phyloP scores from a whole-genome alignment of 1,140 invertebrate genomes.

The Drosophila malerkotliana region DNA sequence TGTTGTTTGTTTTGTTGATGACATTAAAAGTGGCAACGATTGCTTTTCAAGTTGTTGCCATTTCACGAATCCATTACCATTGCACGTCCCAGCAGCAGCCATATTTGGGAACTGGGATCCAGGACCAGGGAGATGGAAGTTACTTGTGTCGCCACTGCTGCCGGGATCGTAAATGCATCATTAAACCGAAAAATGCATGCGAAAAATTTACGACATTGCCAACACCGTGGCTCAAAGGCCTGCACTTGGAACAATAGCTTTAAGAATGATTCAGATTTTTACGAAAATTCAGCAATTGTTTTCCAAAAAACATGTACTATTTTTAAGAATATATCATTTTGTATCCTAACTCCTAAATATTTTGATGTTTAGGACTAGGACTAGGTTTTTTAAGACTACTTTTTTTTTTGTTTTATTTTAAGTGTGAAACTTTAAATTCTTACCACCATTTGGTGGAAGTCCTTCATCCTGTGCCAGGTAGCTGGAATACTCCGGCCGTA shows the following conservation, averaged over 20 bases:
- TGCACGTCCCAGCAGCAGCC: conserved; percentile 31
- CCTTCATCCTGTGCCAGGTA: conserved; percentile 23
- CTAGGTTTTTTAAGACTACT: not conserved
- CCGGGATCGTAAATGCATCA: conserved; percentile 83
- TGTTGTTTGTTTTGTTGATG: conserved; percentile 72
- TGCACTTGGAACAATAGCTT: conserved; percentile 27
- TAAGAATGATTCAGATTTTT: not conserved
- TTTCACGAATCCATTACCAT: conserved; percentile 56
- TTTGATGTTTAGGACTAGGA: too few relatives aligned
- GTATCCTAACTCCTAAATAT: too few relatives aligned
- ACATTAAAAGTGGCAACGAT: conserved; percentile 82
- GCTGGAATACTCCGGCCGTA: conserved; percentile 36
- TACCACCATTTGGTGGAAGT: not conserved
- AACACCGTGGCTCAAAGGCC: conserved; percentile 66
- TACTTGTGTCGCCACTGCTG: conserved; percentile 62
- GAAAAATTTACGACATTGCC: conserved; percentile 81
- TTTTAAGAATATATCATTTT: too few relatives aligned
- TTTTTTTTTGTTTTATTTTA: conserved; percentile 9
- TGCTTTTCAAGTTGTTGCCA: conserved; percentile 78
- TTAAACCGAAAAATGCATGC: conserved; percentile 83
- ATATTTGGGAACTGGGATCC: not conserved
- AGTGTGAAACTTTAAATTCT: conserved; percentile 3
- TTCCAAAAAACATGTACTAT: too few relatives aligned
- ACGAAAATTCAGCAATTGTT: not conserved
- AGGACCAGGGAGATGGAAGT: conserved; percentile 22